phyloP scores from a whole-genome alignment of 1,140 invertebrate species.

The Cardiocondyla obscurior region DNA sequence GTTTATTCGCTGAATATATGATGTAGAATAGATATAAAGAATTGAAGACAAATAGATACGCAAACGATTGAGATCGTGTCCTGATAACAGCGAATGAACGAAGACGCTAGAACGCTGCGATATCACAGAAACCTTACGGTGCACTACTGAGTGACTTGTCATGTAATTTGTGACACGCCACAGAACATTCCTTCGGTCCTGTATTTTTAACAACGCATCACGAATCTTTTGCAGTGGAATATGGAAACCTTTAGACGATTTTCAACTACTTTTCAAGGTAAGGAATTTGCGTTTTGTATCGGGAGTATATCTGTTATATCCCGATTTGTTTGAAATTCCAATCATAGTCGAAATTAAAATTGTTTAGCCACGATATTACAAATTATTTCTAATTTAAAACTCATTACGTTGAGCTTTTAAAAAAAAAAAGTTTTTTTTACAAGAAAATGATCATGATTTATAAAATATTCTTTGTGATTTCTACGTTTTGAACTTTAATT shows the following conservation, averaged over 20 bases:
- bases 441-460: background rate
- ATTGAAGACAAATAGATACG: background rate
- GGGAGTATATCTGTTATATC: background rate
- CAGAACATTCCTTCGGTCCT: constrained; percentile 36
- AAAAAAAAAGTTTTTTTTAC: background rate
- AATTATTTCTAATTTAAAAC: constrained; percentile 3
- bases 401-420: background rate
- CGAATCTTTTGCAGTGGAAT: background rate
- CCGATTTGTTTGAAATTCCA: background rate
- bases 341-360: background rate
- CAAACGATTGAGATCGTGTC: background rate
- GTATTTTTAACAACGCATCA: constrained; percentile 2
- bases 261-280: constrained; percentile 1
- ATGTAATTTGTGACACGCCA: background rate
- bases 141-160: constrained; percentile 4
- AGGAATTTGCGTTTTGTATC: constrained; percentile 11
- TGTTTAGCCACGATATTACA: background rate
- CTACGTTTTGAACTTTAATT: constrained; percentile 5
- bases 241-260: constrained; percentile 1
- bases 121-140: background rate
- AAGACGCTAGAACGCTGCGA: background rate
- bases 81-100: constrained; percentile 16
- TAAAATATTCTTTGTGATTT: background rate
- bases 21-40: constrained; percentile 1
- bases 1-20: constrained; percentile 25